Conservation (phyloP, 2,113 vertebrate species). For the Hippopotamus amphibius region DNA sequence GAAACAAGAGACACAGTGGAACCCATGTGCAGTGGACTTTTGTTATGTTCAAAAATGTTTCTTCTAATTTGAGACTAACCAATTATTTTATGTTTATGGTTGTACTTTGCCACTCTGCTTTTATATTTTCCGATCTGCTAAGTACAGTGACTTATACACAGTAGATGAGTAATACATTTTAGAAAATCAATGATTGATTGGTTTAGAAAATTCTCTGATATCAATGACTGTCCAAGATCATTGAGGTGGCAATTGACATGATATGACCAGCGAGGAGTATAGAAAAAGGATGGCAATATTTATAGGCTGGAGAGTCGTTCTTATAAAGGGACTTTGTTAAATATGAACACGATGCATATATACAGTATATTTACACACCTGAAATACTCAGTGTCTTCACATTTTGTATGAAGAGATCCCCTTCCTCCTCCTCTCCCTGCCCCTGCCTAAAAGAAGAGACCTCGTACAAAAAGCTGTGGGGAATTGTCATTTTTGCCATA, state of each 20-base stretch:
- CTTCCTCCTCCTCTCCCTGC: neutral
- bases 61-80: neutral
- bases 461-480: neutral
- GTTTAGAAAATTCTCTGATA: neutral
- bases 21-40: neutral
- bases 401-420: neutral
- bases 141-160: neutral
- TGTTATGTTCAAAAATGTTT: neutral
- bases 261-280: neutral
- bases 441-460: neutral
- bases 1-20: neutral
- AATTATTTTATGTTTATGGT: constrained; percentile 6
- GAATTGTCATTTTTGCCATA: neutral
- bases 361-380: neutral
- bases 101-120: neutral
- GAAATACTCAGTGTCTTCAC: neutral
- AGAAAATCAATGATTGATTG: neutral
- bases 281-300: neutral
- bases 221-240: neutral
- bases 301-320: neutral
- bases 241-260: neutral
- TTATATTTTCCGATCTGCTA: neutral
- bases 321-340: neutral
- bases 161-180: neutral
- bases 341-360: neutral